A percentile compares a stretch with the other conserved stretches of the same genome.
Evolutionary conservation across 1,140 invertebrate species (phyloP).

Genomic region (Campoletis sonorensis): DNA sequence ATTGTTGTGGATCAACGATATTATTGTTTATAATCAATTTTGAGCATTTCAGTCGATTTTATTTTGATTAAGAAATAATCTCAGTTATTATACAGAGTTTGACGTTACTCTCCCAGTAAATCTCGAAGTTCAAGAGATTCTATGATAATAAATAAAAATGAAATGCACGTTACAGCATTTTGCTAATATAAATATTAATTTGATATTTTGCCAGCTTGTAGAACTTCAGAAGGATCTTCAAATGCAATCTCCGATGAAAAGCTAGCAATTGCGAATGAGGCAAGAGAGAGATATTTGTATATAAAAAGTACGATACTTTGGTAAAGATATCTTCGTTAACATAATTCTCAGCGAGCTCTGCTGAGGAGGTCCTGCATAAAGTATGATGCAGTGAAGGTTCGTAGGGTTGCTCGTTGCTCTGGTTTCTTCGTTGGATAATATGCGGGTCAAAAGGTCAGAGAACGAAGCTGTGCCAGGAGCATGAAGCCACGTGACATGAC

Average conservation of each 20-base stretch:
- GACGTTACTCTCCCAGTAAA: too few species aligned
- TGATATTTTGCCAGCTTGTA: too few species aligned
- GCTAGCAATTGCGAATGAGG: too few species aligned
- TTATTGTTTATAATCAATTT: too few species aligned
- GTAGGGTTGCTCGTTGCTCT: conserved; percentile 10
- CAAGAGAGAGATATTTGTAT: not conserved
- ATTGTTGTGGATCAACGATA: too few species aligned
- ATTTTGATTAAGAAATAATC: too few species aligned
- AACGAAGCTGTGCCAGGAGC: conserved; percentile 18
- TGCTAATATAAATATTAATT: too few species aligned
- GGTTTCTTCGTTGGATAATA: conserved; percentile 35
- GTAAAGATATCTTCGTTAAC: not conserved
- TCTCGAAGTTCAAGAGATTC: too few species aligned
- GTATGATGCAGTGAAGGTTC: not conserved
- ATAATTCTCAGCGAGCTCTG: not conserved
- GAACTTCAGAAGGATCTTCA: not conserved
- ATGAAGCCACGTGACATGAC: conserved; percentile 24
- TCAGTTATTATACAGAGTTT: too few species aligned
- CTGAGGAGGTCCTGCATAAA: not conserved
- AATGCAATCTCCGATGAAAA: not conserved
- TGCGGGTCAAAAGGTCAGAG: conserved; percentile 43
- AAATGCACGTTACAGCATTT: too few species aligned
- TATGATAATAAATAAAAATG: too few species aligned
- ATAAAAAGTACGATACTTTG: not conserved
- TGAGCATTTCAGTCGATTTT: too few species aligned